Conservation (phyloP, 1,140 invertebrate genomes). For the Pseudomyrmex sp. region DNA sequence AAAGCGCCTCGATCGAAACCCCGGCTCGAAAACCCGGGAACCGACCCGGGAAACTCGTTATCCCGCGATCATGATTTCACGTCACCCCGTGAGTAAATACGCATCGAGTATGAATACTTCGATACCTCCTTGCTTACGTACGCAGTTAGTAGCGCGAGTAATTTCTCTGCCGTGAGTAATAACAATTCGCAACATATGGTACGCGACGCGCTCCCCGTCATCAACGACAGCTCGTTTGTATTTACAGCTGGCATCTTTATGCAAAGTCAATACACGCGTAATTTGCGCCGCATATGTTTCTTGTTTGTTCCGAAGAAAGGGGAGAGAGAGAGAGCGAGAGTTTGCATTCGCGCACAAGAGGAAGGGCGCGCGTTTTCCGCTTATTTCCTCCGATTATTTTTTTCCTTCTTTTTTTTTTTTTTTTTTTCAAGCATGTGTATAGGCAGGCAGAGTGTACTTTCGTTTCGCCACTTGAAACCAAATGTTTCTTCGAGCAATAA, state of each 20-base stretch:
- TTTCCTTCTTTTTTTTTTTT: background rate
- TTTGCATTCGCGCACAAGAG: background rate
- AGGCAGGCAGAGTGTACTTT: background rate
- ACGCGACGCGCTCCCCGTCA: background rate
- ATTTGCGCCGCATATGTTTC: slow-evolving; percentile 20
- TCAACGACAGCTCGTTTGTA: background rate
- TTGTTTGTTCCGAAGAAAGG: background rate
- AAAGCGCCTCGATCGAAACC: slow-evolving; percentile 16
- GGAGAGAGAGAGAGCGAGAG: too few species aligned
- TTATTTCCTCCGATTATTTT: slow-evolving; percentile 7
- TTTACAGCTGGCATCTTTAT: slow-evolving; percentile 20
- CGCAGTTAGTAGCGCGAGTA: slow-evolving; percentile 1
- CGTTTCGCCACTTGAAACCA: slow-evolving; percentile 28
- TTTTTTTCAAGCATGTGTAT: background rate
- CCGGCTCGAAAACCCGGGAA: background rate
- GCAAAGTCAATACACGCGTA: slow-evolving; percentile 13
- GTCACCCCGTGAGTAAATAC: slow-evolving; percentile 27
- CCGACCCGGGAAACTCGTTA: slow-evolving; percentile 36
- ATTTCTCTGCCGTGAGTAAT: slow-evolving; percentile 19
- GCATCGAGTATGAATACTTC: background rate
- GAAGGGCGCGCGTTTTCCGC: background rate
- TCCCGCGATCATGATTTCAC: slow-evolving; percentile 31
- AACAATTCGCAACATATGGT: background rate
- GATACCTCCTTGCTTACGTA: background rate
- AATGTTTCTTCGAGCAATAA: slow-evolving; percentile 58